Conservation (phyloP, 2,888 invertebrate species). For the Hirudinaria manillensis region DNA sequence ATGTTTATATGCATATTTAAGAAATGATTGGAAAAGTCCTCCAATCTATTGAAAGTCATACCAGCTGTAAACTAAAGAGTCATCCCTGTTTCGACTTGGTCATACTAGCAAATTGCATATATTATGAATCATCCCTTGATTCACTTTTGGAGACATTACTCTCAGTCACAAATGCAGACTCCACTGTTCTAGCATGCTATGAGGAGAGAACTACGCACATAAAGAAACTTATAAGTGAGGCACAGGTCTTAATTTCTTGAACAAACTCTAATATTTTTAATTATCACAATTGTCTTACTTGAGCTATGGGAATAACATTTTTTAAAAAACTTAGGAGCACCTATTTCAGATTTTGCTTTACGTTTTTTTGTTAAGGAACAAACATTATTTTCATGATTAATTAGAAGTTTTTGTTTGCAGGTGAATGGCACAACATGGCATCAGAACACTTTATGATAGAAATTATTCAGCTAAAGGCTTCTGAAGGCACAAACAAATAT, state of each 20-base stretch:
- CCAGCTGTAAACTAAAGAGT: too few relatives aligned
- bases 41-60: too few relatives aligned
- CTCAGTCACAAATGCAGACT: constrained; percentile 52
- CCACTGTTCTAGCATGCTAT: constrained; percentile 64
- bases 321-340: background rate
- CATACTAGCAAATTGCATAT: constrained; percentile 57
- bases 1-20: too few relatives aligned
- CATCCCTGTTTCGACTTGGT: constrained; percentile 46
- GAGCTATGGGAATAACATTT: too few relatives aligned
- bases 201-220: constrained; percentile 61
- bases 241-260: background rate
- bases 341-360: background rate
- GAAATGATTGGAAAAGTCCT: too few relatives aligned
- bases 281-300: background rate
- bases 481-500: constrained; percentile 17
- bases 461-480: background rate
- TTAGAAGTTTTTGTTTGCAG: background rate
- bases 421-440: constrained; percentile 16
- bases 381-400: too few relatives aligned
- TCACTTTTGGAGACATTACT: constrained; percentile 62
- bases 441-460: constrained; percentile 12
- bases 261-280: background rate
- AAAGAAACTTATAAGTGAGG: constrained; percentile 53
- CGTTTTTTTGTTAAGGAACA: too few relatives aligned
- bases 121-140: constrained; percentile 54